A percentile compares a stretch with the other conserved stretches of the same genome.
Evolutionary conservation across 2,113 vertebrate species (phyloP).

Genomic region (Channa maculata): DNA sequence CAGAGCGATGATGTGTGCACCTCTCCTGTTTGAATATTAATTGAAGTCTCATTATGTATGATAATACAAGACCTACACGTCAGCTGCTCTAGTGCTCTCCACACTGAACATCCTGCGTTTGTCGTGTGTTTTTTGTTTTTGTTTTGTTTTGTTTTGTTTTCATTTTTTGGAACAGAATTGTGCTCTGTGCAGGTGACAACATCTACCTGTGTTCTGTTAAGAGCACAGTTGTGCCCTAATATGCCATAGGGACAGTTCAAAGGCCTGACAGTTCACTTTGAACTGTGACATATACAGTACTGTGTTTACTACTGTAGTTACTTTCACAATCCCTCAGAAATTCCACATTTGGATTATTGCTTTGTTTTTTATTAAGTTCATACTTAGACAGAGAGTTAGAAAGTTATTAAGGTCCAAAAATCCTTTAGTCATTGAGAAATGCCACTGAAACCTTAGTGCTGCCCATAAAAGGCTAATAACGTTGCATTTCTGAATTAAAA

Average conservation of each 20-base stretch:
- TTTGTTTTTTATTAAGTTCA: too few species aligned
- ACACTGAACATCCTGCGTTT: conserved; percentile 40
- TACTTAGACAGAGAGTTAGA: too few species aligned
- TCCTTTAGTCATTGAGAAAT: too few species aligned
- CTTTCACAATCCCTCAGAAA: too few species aligned
- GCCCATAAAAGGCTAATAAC: too few species aligned
- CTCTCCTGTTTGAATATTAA: conserved; percentile 64
- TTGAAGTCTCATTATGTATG: conserved; percentile 66
- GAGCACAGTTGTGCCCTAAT: not conserved
- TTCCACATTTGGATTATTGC: too few species aligned
- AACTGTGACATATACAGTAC: not conserved
- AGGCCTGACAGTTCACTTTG: not conserved
- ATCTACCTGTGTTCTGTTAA: not conserved
- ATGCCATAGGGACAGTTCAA: not conserved
- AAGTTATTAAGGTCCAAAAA: too few species aligned
- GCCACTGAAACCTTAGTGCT: too few species aligned
- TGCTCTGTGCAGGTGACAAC: not conserved
- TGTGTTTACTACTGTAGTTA: not conserved
- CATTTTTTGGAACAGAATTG: too few species aligned
- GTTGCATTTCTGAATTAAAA: too few species aligned
- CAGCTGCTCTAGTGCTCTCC: conserved; percentile 67
- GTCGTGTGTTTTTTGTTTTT: conserved; percentile 7
- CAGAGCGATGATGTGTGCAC: conserved; percentile 57
- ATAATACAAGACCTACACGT: conserved; percentile 42
- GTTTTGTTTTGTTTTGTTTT: too few species aligned